Conservation (phyloP, 2,797 vertebrate genomes). For the Pangasius larnaudii region DNA sequence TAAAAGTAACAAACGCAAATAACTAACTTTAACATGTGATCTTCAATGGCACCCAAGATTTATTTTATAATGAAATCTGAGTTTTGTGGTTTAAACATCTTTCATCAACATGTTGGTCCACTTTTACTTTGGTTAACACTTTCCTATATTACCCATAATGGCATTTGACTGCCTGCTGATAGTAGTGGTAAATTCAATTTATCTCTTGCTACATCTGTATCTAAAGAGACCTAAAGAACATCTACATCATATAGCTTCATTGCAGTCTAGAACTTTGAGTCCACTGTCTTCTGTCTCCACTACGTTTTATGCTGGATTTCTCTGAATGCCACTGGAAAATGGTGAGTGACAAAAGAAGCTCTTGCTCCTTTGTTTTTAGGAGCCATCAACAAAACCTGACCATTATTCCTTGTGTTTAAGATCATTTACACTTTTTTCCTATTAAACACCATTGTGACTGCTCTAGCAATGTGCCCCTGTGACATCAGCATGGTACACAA, state of each 20-base stretch:
- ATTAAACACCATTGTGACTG: background rate
- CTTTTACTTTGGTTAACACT: background rate
- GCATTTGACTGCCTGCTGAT: background rate
- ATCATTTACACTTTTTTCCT: background rate
- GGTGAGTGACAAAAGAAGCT: background rate
- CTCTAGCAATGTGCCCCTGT: background rate
- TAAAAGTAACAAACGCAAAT: background rate
- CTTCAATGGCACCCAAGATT: background rate
- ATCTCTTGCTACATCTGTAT: background rate
- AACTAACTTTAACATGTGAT: background rate
- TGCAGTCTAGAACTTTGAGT: background rate
- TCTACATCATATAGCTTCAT: background rate
- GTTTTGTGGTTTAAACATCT: background rate
- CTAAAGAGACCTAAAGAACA: background rate
- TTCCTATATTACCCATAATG: background rate
- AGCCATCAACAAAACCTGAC: background rate
- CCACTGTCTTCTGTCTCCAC: background rate
- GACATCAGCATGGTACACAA: background rate
- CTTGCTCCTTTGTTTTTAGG: background rate
- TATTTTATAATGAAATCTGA: background rate
- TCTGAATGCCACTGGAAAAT: background rate
- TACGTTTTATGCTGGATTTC: background rate
- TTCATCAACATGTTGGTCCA: background rate
- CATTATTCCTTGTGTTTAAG: background rate
- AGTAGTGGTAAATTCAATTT: background rate